Conservation (phyloP, 2,113 vertebrate species). For the Tupaia chinensis region DNA sequence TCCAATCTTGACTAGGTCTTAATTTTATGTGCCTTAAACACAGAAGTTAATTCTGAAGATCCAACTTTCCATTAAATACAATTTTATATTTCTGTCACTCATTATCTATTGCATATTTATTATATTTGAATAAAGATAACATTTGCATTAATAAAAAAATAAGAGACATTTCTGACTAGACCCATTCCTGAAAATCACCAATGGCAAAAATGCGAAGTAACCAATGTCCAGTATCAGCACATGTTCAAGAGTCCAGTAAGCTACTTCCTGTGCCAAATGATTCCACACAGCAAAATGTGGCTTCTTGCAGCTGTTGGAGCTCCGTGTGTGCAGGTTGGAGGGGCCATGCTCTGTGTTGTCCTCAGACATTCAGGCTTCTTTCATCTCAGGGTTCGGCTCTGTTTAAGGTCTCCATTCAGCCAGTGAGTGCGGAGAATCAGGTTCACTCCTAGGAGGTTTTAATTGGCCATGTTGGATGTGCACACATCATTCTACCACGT, state of each 20-base stretch:
- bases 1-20: not conserved
- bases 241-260: not conserved
- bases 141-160: not conserved
- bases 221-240: not conserved
- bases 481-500: not conserved
- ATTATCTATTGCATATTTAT: not conserved
- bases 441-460: not conserved
- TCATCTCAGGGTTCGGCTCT: not conserved
- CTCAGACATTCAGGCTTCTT: not conserved
- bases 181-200: not conserved
- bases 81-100: not conserved
- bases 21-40: not conserved
- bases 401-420: not conserved
- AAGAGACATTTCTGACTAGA: not conserved
- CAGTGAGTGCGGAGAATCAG: not conserved
- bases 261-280: not conserved
- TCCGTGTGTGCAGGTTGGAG: not conserved
- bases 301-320: not conserved
- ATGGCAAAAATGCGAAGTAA: not conserved
- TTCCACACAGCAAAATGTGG: not conserved
- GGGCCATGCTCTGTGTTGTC: not conserved
- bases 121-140: not conserved
- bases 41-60: not conserved
- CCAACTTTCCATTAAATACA: not conserved
- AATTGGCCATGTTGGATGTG: not conserved